Conservation (phyloP, 2,888 invertebrate genomes). For the Petrophora chlorosata region DNA sequence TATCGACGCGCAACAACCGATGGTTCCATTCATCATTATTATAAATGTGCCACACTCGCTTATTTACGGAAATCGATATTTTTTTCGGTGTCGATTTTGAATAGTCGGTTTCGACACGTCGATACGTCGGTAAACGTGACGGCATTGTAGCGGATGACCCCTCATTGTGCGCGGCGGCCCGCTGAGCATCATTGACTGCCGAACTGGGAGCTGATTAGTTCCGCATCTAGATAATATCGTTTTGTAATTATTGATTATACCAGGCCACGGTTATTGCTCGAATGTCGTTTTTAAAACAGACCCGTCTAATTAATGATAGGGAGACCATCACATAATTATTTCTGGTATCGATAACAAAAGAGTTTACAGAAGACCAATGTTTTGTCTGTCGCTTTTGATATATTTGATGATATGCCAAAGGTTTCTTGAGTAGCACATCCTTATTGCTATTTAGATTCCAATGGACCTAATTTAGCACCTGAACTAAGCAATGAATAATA, state of each 20-base stretch:
- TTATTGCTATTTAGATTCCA: no score
- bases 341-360: constrained; percentile 63
- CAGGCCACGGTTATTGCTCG: constrained; percentile 70
- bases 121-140: constrained; percentile 79
- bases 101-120: constrained; percentile 76
- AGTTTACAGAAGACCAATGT: constrained; percentile 53
- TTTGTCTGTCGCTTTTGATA: constrained; percentile 47
- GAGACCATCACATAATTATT: constrained; percentile 51
- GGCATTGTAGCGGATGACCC: constrained; percentile 78
- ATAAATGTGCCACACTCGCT: constrained; percentile 83
- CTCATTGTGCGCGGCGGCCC: constrained; percentile 62
- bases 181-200: constrained; percentile 64
- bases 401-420: not conserved
- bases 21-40: constrained; percentile 82
- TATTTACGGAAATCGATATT: constrained; percentile 85
- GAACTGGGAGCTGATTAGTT: constrained; percentile 62
- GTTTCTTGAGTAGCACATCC: no score
- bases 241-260: constrained; percentile 80
- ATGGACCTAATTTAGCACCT: no score
- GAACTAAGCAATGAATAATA: no score
- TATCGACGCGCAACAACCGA: constrained; percentile 73
- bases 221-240: constrained; percentile 68
- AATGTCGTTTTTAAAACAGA: constrained; percentile 62
- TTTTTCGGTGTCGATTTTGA: constrained; percentile 80
- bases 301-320: constrained; percentile 67